Evolutionary conservation across 2,888 invertebrate genomes (phyloP).

Genomic region (Herminia tarsipennalis): DNA sequence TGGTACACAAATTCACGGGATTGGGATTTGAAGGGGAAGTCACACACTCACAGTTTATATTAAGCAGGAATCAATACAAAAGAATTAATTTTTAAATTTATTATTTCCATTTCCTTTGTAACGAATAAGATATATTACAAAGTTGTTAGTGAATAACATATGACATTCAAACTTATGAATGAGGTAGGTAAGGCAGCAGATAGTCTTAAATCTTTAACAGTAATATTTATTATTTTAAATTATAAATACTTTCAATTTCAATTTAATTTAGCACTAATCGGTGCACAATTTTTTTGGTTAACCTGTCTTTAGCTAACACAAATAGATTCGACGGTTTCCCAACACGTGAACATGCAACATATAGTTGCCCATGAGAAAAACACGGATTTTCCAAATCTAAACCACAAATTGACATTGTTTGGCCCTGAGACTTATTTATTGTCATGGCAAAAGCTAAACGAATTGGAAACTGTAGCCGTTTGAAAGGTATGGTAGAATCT

Average conservation of each 20-base stretch:
- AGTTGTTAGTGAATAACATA: too few species aligned
- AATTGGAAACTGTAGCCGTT: conserved; percentile 54
- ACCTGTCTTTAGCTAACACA: conserved; percentile 7
- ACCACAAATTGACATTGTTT: conserved; percentile 51
- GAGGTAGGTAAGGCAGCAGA: too few species aligned
- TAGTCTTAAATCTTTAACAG: too few species aligned
- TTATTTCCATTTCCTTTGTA: too few species aligned
- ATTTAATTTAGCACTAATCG: conserved; percentile 2
- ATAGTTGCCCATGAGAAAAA: conserved; percentile 30
- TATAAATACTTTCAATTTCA: too few species aligned
- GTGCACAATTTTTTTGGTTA: conserved; percentile 13
- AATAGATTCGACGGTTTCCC: conserved; percentile 30
- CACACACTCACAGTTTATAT: too few species aligned
- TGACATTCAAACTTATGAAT: too few species aligned
- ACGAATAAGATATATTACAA: too few species aligned
- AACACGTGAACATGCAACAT: conserved; percentile 45
- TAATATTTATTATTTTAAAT: too few species aligned
- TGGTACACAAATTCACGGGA: conserved; percentile 33
- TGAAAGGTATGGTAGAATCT: conserved; percentile 52
- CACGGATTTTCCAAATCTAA: too few species aligned
- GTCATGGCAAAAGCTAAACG: conserved; percentile 52
- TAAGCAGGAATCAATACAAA: too few species aligned
- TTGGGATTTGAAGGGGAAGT: conserved; percentile 27
- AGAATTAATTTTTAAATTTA: too few species aligned
- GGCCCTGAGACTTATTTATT: conserved; percentile 61